Percentiles rank a stretch among this genome's conserved stretches.
Evolutionary conservation across 2,113 vertebrate genomes (phyloP).

Genomic region (Urocynchramus pylzowi): DNA sequence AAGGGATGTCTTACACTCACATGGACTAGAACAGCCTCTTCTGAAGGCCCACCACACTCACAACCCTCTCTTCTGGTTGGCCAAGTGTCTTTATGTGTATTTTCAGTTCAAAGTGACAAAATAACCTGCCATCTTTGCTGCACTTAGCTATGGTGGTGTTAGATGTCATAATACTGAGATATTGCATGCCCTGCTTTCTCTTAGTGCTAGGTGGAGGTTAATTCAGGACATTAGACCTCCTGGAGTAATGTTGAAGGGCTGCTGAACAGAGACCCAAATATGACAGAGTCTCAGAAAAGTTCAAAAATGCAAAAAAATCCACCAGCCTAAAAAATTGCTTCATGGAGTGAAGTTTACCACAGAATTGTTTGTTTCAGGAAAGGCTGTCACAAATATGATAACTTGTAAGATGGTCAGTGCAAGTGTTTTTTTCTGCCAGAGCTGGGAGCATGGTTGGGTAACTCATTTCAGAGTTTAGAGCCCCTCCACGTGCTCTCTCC

Average conservation of each 20-base stretch:
- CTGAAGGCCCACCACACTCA: neutral
- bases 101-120: neutral
- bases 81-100: neutral
- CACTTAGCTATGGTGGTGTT: neutral
- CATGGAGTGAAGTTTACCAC: neutral
- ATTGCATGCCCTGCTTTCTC: neutral
- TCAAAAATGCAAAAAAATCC: neutral
- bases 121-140: neutral
- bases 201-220: neutral
- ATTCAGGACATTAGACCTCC: neutral
- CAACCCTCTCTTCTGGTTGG: neutral
- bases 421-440: neutral
- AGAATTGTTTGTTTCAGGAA: neutral
- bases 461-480: neutral
- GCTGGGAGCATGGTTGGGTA: accelerated
- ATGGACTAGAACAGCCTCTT: neutral
- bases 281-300: neutral
- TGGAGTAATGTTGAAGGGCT: neutral
- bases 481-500: neutral
- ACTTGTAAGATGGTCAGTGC: accelerated
- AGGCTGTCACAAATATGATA: accelerated
- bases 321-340: neutral
- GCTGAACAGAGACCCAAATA: neutral
- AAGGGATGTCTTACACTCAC: neutral
- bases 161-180: neutral